These are phyloP conservation scores for Potamilus streckersoni DNA, from an alignment of 1,140 invertebrate species.

Conservation along the genomic window DNA sequence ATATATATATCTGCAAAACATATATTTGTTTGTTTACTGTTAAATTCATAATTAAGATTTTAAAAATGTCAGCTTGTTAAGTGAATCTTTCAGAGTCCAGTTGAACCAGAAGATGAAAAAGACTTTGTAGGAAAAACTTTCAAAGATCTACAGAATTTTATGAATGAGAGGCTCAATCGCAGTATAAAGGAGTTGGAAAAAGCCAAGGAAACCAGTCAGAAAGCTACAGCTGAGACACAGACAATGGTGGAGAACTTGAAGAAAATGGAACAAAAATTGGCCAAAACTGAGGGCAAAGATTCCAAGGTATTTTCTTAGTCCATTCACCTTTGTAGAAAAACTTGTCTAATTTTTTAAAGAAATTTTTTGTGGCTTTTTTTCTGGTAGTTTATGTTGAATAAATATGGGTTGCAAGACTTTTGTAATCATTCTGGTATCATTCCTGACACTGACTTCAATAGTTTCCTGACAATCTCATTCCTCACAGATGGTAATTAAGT, in stretches of 20 bases:
- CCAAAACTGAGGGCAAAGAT: slow-evolving; percentile 37
- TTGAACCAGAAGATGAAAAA: slow-evolving; percentile 46
- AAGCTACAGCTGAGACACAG: slow-evolving; percentile 51
- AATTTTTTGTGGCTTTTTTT: too few species aligned
- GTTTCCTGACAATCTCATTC: too few species aligned
- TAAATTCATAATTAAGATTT: not conserved
- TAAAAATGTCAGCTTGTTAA: too few species aligned
- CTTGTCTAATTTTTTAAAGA: too few species aligned
- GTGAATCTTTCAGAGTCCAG: slow-evolving; percentile 32
- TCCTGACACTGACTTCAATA: too few species aligned
- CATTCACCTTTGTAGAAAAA: too few species aligned
- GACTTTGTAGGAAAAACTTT: slow-evolving; percentile 58
- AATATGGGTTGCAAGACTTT: too few species aligned
- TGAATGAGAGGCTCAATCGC: slow-evolving; percentile 53
- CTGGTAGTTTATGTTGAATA: too few species aligned
- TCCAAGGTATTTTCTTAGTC: too few species aligned
- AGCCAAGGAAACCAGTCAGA: slow-evolving; percentile 41
- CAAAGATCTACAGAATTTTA: slow-evolving; percentile 55
- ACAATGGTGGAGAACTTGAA: slow-evolving; percentile 51
- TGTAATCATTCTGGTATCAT: too few species aligned
- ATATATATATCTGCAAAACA: not conserved
- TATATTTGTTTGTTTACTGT: not conserved
- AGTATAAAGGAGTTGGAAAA: slow-evolving; percentile 50
- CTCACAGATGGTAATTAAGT: too few species aligned
- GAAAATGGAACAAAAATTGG: slow-evolving; percentile 40